These are phyloP conservation scores for Pseudochirops cupreus DNA, from an alignment of 2,797 vertebrate species.

Conservation along the genomic window DNA sequence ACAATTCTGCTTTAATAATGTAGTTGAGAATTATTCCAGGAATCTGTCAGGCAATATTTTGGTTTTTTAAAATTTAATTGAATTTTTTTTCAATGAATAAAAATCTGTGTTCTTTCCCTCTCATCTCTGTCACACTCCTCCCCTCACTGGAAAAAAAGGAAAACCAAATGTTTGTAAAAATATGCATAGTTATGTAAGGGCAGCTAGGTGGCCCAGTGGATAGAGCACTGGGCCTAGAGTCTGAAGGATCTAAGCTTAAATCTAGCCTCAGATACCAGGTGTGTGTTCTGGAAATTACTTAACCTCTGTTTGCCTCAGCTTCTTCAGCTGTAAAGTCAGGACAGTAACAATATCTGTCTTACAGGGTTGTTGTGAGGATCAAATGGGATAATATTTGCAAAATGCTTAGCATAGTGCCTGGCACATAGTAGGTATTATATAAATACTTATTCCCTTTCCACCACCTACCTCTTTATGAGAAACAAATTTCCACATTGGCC, in stretches of 20 bases:
- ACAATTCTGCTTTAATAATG: neutral
- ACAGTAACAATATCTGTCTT: neutral
- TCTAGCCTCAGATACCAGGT: neutral
- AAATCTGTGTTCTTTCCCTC: neutral
- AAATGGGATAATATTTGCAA: neutral
- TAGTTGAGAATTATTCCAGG: neutral
- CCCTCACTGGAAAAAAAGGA: neutral
- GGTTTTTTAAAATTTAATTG: neutral
- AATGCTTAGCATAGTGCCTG: neutral
- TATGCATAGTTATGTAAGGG: neutral
- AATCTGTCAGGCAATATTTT: neutral
- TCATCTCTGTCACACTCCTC: neutral
- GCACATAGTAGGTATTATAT: neutral
- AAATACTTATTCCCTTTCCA: neutral
- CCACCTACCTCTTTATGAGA: neutral
- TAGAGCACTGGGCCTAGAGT: neutral
- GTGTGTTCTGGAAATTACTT: neutral
- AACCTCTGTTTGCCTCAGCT: too few species aligned
- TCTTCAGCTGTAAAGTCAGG: too few species aligned
- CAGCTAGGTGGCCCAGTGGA: neutral
- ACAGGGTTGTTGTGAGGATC: neutral
- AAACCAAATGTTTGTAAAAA: neutral
- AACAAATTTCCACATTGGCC: neutral
- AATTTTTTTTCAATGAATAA: neutral
- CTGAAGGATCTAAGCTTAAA: neutral